These are phyloP conservation scores for Castor canadensis DNA, from an alignment of 2,113 vertebrate species.

Conservation along the genomic window DNA sequence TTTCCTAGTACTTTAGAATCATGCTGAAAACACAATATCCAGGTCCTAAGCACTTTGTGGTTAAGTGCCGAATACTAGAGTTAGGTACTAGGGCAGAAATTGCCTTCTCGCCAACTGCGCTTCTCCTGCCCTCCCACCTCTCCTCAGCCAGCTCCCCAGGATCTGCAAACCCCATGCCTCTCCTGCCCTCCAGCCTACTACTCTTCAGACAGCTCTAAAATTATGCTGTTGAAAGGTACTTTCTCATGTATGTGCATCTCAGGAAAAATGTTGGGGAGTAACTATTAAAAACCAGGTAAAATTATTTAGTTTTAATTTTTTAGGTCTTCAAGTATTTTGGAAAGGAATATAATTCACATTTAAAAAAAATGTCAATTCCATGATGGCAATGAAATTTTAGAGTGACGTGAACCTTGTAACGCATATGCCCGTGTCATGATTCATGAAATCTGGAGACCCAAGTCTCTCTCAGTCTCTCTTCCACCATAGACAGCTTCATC, in stretches of 20 bases:
- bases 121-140: rapidly evolving
- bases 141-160: background rate
- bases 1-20: background rate
- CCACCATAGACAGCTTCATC: too few relatives aligned
- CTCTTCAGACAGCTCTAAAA: background rate
- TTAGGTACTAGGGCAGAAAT: too few relatives aligned
- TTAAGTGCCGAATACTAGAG: background rate
- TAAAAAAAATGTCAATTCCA: background rate
- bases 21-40: background rate
- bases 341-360: background rate
- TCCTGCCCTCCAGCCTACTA: background rate
- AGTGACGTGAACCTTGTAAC: too few relatives aligned
- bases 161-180: too few relatives aligned
- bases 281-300: background rate
- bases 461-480: background rate
- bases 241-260: background rate
- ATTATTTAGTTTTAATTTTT: background rate
- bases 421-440: rapidly evolving
- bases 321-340: background rate
- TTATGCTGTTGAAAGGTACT: background rate
- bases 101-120: too few relatives aligned
- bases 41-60: too few relatives aligned
- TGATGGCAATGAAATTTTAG: background rate
- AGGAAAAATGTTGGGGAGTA: background rate
- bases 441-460: background rate